phyloP scores from a whole-genome alignment of 1,140 invertebrate genomes.

The Druon quercuslanigerum region DNA sequence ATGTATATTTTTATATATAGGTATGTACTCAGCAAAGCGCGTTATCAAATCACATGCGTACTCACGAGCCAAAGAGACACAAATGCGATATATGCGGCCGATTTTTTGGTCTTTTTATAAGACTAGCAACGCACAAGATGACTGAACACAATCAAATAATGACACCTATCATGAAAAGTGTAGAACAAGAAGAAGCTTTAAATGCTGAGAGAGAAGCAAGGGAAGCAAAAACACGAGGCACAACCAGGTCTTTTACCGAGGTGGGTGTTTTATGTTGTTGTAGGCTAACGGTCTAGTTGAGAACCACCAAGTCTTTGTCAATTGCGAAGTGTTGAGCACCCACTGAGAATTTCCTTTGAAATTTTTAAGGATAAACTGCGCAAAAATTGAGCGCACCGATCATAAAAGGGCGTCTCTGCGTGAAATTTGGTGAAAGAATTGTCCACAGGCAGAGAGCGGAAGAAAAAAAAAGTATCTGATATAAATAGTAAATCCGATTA shows the following conservation, averaged over 20 bases:
- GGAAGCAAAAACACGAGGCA: constrained; percentile 52
- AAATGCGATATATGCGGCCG: constrained; percentile 68
- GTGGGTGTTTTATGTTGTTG: constrained; percentile 34
- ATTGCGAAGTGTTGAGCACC: too few species aligned
- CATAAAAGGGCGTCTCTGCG: too few species aligned
- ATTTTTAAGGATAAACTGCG: too few species aligned
- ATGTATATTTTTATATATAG: constrained; percentile 42
- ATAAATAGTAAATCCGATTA: too few species aligned
- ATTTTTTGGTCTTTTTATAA: constrained; percentile 65
- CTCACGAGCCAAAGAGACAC: constrained; percentile 65
- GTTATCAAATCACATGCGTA: constrained; percentile 70
- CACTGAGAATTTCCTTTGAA: too few species aligned
- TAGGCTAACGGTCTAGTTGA: too few species aligned
- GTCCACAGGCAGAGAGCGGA: too few species aligned
- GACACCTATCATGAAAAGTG: constrained; percentile 53
- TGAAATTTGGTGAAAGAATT: too few species aligned
- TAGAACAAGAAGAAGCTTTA: constrained; percentile 66
- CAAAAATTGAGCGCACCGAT: too few species aligned
- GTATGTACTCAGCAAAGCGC: constrained; percentile 68
- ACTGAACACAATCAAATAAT: constrained; percentile 61
- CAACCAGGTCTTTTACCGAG: constrained; percentile 47
- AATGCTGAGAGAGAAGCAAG: constrained; percentile 65
- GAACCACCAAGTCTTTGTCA: too few species aligned
- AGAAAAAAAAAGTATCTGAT: too few species aligned
- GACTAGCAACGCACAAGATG: constrained; percentile 61